These are phyloP conservation scores for Leguminivora glycinivorella DNA, from an alignment of 1,140 invertebrate species.

Conservation along the genomic window DNA sequence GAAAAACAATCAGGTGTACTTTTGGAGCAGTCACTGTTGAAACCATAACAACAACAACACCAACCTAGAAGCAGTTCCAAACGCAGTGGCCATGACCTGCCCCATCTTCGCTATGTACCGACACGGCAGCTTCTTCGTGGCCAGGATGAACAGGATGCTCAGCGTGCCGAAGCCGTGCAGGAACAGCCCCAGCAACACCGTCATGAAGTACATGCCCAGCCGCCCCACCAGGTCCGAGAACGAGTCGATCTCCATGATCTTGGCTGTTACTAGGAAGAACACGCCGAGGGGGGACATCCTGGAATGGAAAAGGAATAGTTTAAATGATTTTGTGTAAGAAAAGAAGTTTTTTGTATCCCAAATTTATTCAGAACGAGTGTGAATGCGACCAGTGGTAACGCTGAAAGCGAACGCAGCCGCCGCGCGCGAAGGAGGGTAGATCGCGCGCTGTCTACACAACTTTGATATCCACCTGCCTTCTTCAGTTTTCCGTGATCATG, in stretches of 20 bases:
- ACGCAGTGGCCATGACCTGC: slow-evolving; percentile 93
- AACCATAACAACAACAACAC: no score
- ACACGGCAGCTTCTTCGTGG: slow-evolving; percentile 89
- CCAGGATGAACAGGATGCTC: slow-evolving; percentile 89
- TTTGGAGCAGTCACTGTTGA: no score
- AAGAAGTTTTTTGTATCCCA: no score
- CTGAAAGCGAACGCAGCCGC: no score
- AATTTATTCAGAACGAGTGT: no score
- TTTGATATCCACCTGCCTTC: no score
- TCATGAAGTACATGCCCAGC: slow-evolving; percentile 94
- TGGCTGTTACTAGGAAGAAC: slow-evolving; percentile 92
- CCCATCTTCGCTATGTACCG: slow-evolving; percentile 89
- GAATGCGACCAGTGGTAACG: no score
- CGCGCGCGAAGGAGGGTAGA: no score
- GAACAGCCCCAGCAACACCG: slow-evolving; percentile 92
- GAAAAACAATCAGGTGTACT: no score
- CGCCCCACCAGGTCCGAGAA: slow-evolving; percentile 90
- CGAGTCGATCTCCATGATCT: slow-evolving; percentile 93
- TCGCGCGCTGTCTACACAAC: no score
- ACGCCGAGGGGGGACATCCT: slow-evolving; percentile 96
- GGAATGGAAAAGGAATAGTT: slow-evolving; percentile 48
- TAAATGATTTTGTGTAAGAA: no score
- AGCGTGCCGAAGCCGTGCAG: slow-evolving; percentile 94
- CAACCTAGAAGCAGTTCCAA: slow-evolving; percentile 95
- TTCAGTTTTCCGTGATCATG: no score